Evolutionary conservation across 2,888 invertebrate genomes (phyloP).

Genomic region (Gerosis bhagava): DNA sequence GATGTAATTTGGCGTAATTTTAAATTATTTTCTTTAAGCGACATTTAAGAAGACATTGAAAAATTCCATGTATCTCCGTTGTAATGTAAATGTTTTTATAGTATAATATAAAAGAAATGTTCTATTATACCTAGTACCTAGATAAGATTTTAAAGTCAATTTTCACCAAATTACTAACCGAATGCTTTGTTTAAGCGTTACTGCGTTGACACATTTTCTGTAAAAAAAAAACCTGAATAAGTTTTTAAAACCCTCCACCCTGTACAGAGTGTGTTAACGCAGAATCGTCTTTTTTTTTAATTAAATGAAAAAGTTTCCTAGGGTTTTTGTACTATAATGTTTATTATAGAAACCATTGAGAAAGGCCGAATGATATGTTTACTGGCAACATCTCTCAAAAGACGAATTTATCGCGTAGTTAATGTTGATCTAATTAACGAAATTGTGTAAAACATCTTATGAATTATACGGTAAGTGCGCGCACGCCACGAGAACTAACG

Average conservation of each 20-base stretch:
- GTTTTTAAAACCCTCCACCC: too few species aligned
- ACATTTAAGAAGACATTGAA: too few species aligned
- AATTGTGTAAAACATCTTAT: slow-evolving; percentile 32
- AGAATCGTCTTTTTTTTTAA: slow-evolving; percentile 16
- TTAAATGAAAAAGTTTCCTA: slow-evolving; percentile 29
- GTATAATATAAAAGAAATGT: too few species aligned
- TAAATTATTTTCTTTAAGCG: too few species aligned
- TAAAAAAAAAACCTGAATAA: too few species aligned
- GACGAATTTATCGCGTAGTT: slow-evolving; percentile 76
- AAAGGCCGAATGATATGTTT: slow-evolving; percentile 80
- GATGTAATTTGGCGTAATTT: too few species aligned
- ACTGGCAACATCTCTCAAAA: slow-evolving; percentile 75
- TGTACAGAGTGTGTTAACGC: slow-evolving; percentile 38
- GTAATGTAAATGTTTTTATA: too few species aligned
- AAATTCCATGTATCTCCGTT: too few species aligned
- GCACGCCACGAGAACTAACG: slow-evolving; percentile 37
- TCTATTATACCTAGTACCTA: slow-evolving; percentile 23
- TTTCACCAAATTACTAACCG: slow-evolving; percentile 40
- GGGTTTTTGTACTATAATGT: slow-evolving; percentile 39
- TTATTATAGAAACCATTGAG: slow-evolving; percentile 56
- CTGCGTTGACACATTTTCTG: slow-evolving; percentile 3
- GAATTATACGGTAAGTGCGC: slow-evolving; percentile 23
- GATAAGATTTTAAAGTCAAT: slow-evolving; percentile 40
- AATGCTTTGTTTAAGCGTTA: slow-evolving; percentile 16
- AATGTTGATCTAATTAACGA: slow-evolving; percentile 28